Base-by-base conservation (phyloP, 2,888 invertebrate genomes). In the Caenorhabditis panamensis region DNA sequence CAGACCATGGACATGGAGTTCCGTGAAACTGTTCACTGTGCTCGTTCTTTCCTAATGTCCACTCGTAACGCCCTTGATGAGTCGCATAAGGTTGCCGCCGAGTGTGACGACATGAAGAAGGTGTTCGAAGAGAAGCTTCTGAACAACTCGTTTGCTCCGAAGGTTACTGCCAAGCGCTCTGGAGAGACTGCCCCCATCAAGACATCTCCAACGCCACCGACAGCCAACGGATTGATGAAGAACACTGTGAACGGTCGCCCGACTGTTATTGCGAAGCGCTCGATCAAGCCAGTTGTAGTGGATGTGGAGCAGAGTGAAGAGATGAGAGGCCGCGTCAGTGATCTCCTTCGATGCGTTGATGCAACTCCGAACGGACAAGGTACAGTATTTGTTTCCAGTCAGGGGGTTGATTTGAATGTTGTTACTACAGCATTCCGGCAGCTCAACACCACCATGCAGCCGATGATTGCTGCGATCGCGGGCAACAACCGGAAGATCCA, bases 241-340 rank as follows among this genome's bases (percentile, higher is more conserved):
- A 41, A 16, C 16, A 16, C 41, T 16, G 41, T 41, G 41, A 68
- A 63, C 31, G 49, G 62, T 18, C 61, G 79, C 4, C 72, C 72
- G 28, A 79, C 79, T 2, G 72, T 79, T 1, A 72, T 79, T n/a
- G 79, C 79, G 16, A 72, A 72, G 49, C 41, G 79, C 13, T 69
- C 77, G 4, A 69, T 77, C 47, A 77, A 77, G 37, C 67, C 62
- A 20, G 49, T 54, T 5, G 47, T 67, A 8, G 18, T 24, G 31
- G 49, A 31, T 6, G 51, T 16, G 6, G 49, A 44, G 18, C 11
- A 8, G 2, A 41, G n/a, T 16, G 63, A 44, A 2, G 56, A 56
- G 4, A 22, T n/a, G 13, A 18, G 64, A 24, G 51, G 53, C n/a
- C 37, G 26, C 8, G 41, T 44, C n/a, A 9, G n/a, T 1, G 73